Base-by-base conservation (phyloP, 2,888 invertebrate species). In the Itoplectis maculator region DNA sequence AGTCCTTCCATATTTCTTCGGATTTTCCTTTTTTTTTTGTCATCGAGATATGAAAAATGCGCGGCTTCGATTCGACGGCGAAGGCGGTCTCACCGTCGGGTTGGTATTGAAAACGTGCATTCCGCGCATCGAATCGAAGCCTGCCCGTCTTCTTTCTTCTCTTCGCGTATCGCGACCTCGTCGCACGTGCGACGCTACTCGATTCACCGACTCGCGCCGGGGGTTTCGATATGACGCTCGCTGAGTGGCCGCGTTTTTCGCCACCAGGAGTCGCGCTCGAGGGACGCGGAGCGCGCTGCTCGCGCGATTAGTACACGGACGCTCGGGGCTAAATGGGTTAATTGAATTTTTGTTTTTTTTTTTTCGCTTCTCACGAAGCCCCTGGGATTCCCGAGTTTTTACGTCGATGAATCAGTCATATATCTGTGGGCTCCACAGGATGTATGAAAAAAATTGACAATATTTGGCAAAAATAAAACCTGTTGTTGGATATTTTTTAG, bases 131-230 rank as follows among this genome's bases (percentile, higher is more conserved):
- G 65, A 20, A 76, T 66, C 73, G 73, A 47, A 72, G 68, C 59
- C 63, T n/a, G 73, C 51, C 20, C 40, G 29, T 42, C 37, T 74
- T 69, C 42, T 42, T 6, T 47, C 51, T 35, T n/a, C 29, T 9
- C n/a, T 23, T 69, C 65, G n/a, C n/a, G n/a, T 35, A 23, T 29
- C 42, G 61, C 37, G 54, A 20, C 37, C 69, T 59, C 70, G 37
- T 2, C 77, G 77, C 61, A 61, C 68, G 82, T 81, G 79, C 79
- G n/a, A n/a, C n/a, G 84, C 81, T 83, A 63, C 68, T 73, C 89
- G 87, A 86, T 89, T 88, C 87, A 91, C 89, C 91, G 90, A 88
- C 87, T 86, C 75, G 77, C 13, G 63, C 88, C 84, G 84, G 89
- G 90, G 89, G 90, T 90, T 89, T 88, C 88, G 87, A 88, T 88